Conservation (phyloP, 2,888 invertebrate genomes). For the Melangyna quadrimaculata region DNA sequence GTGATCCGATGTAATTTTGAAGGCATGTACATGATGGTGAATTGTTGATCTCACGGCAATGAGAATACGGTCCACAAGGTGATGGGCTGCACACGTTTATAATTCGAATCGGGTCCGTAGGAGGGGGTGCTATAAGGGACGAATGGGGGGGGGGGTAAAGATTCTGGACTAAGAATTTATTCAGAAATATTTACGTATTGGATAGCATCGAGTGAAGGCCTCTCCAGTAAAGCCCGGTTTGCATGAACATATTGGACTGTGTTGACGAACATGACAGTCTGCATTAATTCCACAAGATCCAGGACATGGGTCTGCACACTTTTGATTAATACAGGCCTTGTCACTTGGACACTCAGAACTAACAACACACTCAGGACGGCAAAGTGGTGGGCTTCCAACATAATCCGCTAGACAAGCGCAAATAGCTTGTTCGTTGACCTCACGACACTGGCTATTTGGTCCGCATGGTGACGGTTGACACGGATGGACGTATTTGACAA, state of each 20-base stretch:
- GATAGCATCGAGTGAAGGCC: constrained; percentile 86
- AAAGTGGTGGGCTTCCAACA: constrained; percentile 89
- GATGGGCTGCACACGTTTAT: constrained; percentile 88
- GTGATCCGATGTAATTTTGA: constrained; percentile 87
- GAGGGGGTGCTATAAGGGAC: constrained; percentile 72
- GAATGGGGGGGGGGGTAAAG: neutral
- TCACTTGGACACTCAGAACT: constrained; percentile 89
- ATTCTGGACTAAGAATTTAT: neutral
- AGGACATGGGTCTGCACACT: constrained; percentile 90
- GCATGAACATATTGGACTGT: constrained; percentile 91
- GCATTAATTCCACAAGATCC: constrained; percentile 91
- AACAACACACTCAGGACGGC: constrained; percentile 90
- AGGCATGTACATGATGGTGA: constrained; percentile 88
- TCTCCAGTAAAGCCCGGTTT: constrained; percentile 88
- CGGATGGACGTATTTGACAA: constrained; percentile 81
- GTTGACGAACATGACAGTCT: constrained; percentile 90
- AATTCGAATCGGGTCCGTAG: constrained; percentile 74
- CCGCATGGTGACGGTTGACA: constrained; percentile 91
- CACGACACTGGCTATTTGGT: constrained; percentile 88
- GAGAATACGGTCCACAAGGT: constrained; percentile 90
- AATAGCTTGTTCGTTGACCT: constrained; percentile 85
- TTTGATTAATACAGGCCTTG: constrained; percentile 88
- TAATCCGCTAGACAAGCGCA: constrained; percentile 88
- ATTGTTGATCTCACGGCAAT: constrained; percentile 86
- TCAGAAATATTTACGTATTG: constrained; percentile 74